Evolutionary conservation across 2,888 invertebrate species (phyloP), one percentile per base, ranked within the genome.

Genomic region (Dynastes tityus): DNA sequence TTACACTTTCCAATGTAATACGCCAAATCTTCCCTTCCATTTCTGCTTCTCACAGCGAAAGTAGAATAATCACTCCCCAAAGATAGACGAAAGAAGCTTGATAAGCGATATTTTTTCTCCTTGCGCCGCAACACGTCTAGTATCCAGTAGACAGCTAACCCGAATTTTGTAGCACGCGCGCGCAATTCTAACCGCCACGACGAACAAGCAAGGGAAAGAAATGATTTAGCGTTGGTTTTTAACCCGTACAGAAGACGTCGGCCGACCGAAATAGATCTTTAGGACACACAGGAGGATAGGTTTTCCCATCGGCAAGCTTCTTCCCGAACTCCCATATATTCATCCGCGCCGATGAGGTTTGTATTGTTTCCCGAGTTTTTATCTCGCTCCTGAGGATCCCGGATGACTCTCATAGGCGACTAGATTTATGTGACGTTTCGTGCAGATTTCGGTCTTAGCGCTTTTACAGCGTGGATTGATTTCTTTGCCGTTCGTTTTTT

Each of bases 311-410:
- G 22, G 8, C 55, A 22, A n/a, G 5, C 22, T 22, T 73, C 40
- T 29, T 58, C 55, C 73, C 32, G 22, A 74, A 61, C 77, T 65
- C 77, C 40, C 77, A 77, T 77, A 77, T 77, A 77, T 77, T 77
- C 77, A 77, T 77, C 77, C 40, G 77, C 58, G 53, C 73, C 73
- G 73, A 74, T 74, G 73, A 74, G 73, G 61, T 74, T 77, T 77
- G 77, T 77, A 77, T 77, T 77, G 77, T 77, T 77, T 77, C 68
- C 75, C 68, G 68, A 49, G 68, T 77, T 77, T 77, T 77, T 77
- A 77, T 77, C 77, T 68, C 58, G 68, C 77, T 68, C 77, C 51
- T 16, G 77, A 68, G 77, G 45, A 77, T 77, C 65, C 5, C 76
- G 27, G 40, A 29, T 53, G 49, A 22, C 68, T 45, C 58, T 67